phyloP scores from a whole-genome alignment of 2,797 vertebrate genomes.

The Sebastes steindachneri region DNA sequence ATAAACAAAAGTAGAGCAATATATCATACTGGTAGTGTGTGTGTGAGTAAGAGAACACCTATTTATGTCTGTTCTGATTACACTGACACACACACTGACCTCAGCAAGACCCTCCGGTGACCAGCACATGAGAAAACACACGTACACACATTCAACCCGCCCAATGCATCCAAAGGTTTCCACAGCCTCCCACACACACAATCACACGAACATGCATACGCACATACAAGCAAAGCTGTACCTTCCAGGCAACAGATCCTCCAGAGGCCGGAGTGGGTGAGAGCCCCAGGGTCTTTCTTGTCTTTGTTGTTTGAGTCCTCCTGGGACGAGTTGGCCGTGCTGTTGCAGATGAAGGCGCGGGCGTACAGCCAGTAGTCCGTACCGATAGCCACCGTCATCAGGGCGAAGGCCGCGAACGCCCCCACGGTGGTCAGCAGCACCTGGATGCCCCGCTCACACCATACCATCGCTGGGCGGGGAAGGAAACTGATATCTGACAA shows the following conservation, averaged over 20 bases:
- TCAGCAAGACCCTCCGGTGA: not conserved
- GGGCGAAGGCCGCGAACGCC: constrained; percentile 92
- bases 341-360: constrained; percentile 93
- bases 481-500: constrained; percentile 63
- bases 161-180: not conserved
- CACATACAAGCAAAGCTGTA: constrained; percentile 37
- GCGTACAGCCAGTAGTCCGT: constrained; percentile 96
- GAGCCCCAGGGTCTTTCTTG: constrained; percentile 91
- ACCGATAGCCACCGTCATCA: constrained; percentile 94
- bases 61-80: constrained; percentile 37
- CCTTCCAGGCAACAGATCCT: constrained; percentile 96
- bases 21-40: not conserved
- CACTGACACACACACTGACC: constrained; percentile 13
- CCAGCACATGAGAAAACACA: constrained; percentile 5
- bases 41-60: constrained; percentile 13
- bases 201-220: not conserved
- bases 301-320: constrained; percentile 87
- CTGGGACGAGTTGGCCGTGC: constrained; percentile 88
- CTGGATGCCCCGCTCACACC: constrained; percentile 93
- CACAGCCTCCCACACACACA: not conserved
- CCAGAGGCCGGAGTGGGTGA: constrained; percentile 95
- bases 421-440: constrained; percentile 91
- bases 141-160: not conserved
- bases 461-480: constrained; percentile 83
- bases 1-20: not conserved